phyloP scores from a whole-genome alignment of 2,888 invertebrate species.

The Macrostomum cliftonense region DNA sequence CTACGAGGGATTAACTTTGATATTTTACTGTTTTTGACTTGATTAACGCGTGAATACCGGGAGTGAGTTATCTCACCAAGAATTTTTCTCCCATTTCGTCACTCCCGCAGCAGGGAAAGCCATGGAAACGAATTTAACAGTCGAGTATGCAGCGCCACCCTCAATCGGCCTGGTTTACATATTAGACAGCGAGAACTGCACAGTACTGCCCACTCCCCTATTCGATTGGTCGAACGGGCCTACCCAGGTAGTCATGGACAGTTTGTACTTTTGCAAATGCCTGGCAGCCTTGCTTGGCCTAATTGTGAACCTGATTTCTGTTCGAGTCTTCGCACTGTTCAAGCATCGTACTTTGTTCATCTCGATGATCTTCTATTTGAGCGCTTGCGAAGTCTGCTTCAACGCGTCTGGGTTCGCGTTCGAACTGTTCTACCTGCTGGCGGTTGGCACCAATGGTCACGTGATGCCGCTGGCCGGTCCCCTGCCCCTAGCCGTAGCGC shows the following conservation, averaged over 20 bases:
- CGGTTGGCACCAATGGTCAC: not conserved
- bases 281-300: not conserved
- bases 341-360: slow-evolving; percentile 4
- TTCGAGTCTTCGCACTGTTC: not conserved
- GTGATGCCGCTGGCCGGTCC: not conserved
- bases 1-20: no score
- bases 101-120: no score
- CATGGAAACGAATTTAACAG: no score
- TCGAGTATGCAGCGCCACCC: no score
- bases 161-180: no score
- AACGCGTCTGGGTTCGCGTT: slow-evolving; percentile 4
- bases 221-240: no score
- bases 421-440: slow-evolving; percentile 6
- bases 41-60: no score
- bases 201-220: no score
- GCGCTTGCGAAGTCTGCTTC: slow-evolving; percentile 5
- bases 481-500: not conserved
- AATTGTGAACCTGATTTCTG: not conserved
- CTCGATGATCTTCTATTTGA: slow-evolving; percentile 6
- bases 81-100: no score
- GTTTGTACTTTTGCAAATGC: slow-evolving; percentile 1
- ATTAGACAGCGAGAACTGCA: no score
- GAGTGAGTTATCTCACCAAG: no score
- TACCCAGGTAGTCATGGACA: not conserved
- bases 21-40: no score